phyloP scores from a whole-genome alignment of 2,888 invertebrate genomes.

The Mythimna albipuncta region DNA sequence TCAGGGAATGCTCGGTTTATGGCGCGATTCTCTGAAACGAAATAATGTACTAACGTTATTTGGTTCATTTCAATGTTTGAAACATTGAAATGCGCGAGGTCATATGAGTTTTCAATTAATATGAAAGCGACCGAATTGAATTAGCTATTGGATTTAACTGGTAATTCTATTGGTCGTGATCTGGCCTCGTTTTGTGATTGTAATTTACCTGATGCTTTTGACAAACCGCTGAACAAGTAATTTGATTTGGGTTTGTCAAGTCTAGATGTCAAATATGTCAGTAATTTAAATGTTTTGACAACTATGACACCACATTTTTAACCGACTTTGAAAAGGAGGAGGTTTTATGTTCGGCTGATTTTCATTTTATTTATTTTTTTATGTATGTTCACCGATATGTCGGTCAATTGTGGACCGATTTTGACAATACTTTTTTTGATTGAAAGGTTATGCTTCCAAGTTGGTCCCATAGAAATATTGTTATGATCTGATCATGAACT shows the following conservation, averaged over 20 bases:
- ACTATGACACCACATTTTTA: too few species aligned
- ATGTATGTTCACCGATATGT: too few species aligned
- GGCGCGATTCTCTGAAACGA: not conserved
- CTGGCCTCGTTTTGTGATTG: not conserved
- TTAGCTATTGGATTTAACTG: constrained; percentile 14
- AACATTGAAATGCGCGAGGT: too few species aligned
- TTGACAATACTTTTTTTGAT: too few species aligned
- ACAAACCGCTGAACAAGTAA: not conserved
- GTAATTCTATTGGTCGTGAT: not conserved
- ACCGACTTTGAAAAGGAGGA: too few species aligned
- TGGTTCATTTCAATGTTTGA: constrained; percentile 2
- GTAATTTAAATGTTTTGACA: too few species aligned
- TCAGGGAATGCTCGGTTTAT: not conserved
- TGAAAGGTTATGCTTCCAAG: too few species aligned
- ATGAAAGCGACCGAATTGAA: constrained; percentile 1
- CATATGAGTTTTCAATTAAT: constrained; percentile 22
- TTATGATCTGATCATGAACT: too few species aligned
- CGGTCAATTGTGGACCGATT: too few species aligned
- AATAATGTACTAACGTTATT: not conserved
- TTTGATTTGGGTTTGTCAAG: constrained; percentile 1
- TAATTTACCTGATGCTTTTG: not conserved
- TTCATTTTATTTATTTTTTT: too few species aligned
- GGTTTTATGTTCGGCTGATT: too few species aligned
- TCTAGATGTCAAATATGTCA: not conserved
- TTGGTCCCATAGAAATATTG: too few species aligned